Evolutionary conservation across 2,797 vertebrate species (phyloP).

Genomic region (Chloroceryle amazona): DNA sequence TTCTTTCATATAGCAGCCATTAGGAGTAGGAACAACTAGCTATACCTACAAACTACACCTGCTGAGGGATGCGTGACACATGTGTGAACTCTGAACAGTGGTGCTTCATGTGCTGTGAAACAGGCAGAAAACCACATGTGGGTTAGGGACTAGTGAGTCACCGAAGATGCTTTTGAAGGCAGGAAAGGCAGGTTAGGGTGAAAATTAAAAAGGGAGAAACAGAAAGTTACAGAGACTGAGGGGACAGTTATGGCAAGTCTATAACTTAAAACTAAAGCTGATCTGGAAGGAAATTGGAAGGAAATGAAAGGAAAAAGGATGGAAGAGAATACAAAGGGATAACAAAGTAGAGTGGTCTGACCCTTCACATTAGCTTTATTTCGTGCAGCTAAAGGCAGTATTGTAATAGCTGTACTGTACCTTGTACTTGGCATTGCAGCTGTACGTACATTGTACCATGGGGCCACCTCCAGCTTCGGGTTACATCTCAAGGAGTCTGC

Average conservation of each 20-base stretch:
- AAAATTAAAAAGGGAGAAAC: background rate
- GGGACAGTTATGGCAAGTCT: background rate
- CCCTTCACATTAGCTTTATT: background rate
- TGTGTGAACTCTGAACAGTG: background rate
- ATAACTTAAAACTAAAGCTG: background rate
- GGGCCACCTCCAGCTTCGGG: background rate
- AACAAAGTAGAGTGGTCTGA: rapidly evolving
- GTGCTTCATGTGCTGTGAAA: background rate
- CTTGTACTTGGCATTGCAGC: background rate
- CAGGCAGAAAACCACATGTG: background rate
- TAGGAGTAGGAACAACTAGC: background rate
- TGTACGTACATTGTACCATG: background rate
- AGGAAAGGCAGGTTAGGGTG: background rate
- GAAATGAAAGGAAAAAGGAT: background rate
- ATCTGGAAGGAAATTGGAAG: background rate
- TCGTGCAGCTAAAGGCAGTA: background rate
- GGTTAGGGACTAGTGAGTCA: background rate
- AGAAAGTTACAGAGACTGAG: background rate
- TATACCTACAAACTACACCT: background rate
- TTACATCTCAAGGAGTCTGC: background rate
- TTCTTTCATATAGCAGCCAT: background rate
- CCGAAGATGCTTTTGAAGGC: background rate
- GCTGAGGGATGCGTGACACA: rapidly evolving
- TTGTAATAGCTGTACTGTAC: background rate
- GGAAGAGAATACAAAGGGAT: background rate